Conservation (phyloP, 1,140 invertebrate genomes). For the Drosophila carrolli region DNA sequence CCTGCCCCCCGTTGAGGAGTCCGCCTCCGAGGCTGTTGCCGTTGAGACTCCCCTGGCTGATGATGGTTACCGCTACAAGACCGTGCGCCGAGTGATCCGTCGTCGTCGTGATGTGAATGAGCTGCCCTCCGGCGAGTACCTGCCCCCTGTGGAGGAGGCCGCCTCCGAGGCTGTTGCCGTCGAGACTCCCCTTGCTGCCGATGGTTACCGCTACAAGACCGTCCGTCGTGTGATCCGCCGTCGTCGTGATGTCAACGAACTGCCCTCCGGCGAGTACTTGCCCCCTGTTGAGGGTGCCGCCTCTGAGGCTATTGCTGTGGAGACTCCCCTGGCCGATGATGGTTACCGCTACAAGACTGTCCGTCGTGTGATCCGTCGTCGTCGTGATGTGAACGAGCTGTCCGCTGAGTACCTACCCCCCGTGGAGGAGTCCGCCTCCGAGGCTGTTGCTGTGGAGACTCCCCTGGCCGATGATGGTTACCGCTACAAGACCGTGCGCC, state of each 20-base stretch:
- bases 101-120: slow-evolving; percentile 70
- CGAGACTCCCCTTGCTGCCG: slow-evolving; percentile 50
- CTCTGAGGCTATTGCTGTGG: slow-evolving; percentile 29
- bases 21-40: slow-evolving; percentile 34
- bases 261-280: slow-evolving; percentile 58
- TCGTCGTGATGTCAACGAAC: slow-evolving; percentile 70
- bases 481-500: slow-evolving; percentile 65
- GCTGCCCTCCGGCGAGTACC: slow-evolving; percentile 50
- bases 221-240: slow-evolving; percentile 60
- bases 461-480: slow-evolving; percentile 63
- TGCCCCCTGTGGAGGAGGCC: slow-evolving; percentile 48
- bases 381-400: slow-evolving; percentile 69
- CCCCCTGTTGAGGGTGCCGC: slow-evolving; percentile 59
- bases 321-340: slow-evolving; percentile 55
- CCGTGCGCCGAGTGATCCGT: slow-evolving; percentile 63
- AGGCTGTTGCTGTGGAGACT: slow-evolving; percentile 27
- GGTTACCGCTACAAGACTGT: slow-evolving; percentile 76
- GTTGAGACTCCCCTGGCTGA: slow-evolving; percentile 45
- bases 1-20: slow-evolving; percentile 54
- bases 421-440: slow-evolving; percentile 23
- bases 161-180: slow-evolving; percentile 31
- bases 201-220: slow-evolving; percentile 77
- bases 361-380: slow-evolving; percentile 64
- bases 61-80: slow-evolving; percentile 75
- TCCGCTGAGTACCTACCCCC: slow-evolving; percentile 66